Evolutionary conservation across 2,113 vertebrate species (phyloP).

Genomic region (Podarcis muralis): DNA sequence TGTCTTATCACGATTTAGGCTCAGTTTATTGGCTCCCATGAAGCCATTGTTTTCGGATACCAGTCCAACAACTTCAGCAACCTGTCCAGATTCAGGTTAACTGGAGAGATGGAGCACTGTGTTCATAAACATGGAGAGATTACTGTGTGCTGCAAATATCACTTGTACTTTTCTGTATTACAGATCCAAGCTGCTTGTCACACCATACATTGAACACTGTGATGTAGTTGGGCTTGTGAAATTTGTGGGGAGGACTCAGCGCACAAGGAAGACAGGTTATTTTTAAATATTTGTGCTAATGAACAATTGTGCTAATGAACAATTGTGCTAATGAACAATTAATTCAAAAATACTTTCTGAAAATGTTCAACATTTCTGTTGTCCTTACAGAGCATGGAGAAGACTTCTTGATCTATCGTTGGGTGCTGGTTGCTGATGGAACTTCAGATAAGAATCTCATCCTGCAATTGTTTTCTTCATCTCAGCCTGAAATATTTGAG

Average conservation of each 20-base stretch:
- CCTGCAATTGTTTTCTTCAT: constrained; percentile 91
- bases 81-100: no score
- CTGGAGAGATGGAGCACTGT: no score
- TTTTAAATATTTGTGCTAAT: constrained; percentile 38
- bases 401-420: constrained; percentile 91
- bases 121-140: no score
- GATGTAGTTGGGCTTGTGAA: constrained; percentile 90
- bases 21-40: no score
- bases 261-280: constrained; percentile 81
- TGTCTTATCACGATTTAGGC: no score
- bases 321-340: neutral
- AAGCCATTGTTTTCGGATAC: no score
- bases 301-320: no score
- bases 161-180: constrained; percentile 28
- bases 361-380: constrained; percentile 43
- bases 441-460: constrained; percentile 86
- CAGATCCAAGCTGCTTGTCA: constrained; percentile 83
- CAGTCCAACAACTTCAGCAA: no score
- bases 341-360: constrained; percentile 11
- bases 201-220: constrained; percentile 79
- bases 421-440: constrained; percentile 88
- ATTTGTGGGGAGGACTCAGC: constrained; percentile 89
- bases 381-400: constrained; percentile 76
- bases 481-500: constrained; percentile 90
- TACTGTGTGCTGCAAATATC: neutral